Base-by-base conservation (phyloP, 2,888 invertebrate genomes). In the Volucella inflata region DNA sequence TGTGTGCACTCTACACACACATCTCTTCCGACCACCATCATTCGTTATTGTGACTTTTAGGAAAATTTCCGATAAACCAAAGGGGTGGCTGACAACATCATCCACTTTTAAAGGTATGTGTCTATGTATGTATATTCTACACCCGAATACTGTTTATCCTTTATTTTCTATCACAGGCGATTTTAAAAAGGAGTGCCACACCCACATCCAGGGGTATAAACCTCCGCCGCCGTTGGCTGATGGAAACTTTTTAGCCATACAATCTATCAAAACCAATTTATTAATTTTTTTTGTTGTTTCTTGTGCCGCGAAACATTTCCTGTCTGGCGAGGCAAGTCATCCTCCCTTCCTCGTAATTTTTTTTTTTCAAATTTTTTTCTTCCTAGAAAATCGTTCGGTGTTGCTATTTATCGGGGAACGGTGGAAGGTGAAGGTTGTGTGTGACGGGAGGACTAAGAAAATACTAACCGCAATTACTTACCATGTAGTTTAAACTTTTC, bases 401-500 rank as follows among this genome's bases (percentile, higher is more conserved):
- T 30, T n/a, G 62, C 59, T 68, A 50, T 70, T 68, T 75, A 51
- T 46, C 59, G 12, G 21, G 46, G 40, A 30, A 48, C 36, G 59
- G 14, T 57, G 17, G 14, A 62, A 16, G 10, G 53, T 64, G 42
- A 36, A 62, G 60, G 14, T 71, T 44, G 59, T 75, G 53, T 74
- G 51, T 55, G 59, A 30, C 75, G 68, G 30, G 48, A 51, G 46
- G 71, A 76, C 42, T 67, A 75, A 76, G 81, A 74, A 79, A 81
- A 76, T 80, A 77, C 85, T 67, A 81, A 80, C 85, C 87, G 78
- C 87, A 87, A 87, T 87, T 87, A 87, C 87, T 87, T 87, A 87
- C 83, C 80, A 80, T 83, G 87, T 74, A 87, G 87, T 88, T 87
- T 87, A 88, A 88, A 88, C 87, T 88, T 87, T 88, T 88, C 87